These are phyloP conservation scores for Adelges cooleyi DNA, from an alignment of 1,140 invertebrate species.

Conservation along the genomic window DNA sequence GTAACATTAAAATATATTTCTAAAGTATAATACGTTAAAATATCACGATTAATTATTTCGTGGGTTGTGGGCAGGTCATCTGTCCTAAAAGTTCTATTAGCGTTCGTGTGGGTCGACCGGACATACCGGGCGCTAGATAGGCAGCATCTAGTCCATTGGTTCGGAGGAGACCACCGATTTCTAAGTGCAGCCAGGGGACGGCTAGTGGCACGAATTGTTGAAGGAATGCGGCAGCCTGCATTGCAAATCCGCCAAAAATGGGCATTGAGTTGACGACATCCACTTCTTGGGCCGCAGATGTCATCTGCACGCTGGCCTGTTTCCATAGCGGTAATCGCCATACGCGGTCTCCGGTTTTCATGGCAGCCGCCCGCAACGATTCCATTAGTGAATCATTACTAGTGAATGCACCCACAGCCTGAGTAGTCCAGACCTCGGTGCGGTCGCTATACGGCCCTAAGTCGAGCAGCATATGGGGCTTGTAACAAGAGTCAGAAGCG, in stretches of 20 bases:
- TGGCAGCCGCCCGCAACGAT: slow-evolving; percentile 42
- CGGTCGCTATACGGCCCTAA: slow-evolving; percentile 50
- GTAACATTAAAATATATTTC: no score
- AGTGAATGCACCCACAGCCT: slow-evolving; percentile 46
- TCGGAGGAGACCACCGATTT: slow-evolving; percentile 47
- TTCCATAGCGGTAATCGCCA: slow-evolving; percentile 53
- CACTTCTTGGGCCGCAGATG: slow-evolving; percentile 38
- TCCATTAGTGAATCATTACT: slow-evolving; percentile 45
- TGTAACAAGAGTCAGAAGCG: slow-evolving; percentile 39
- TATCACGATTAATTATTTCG: no score
- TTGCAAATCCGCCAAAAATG: slow-evolving; percentile 39
- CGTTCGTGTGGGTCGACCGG: slow-evolving; percentile 68
- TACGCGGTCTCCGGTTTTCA: slow-evolving; percentile 49
- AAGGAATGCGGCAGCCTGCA: slow-evolving; percentile 47
- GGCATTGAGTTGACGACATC: slow-evolving; percentile 16
- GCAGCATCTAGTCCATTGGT: slow-evolving; percentile 42
- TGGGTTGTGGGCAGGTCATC: slow-evolving; percentile 33
- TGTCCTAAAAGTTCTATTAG: slow-evolving; percentile 57
- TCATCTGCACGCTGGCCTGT: slow-evolving; percentile 43
- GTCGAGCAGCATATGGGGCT: slow-evolving; percentile 48
- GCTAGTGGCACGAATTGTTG: slow-evolving; percentile 45
- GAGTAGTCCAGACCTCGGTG: slow-evolving; percentile 28
- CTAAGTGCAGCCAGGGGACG: slow-evolving; percentile 46
- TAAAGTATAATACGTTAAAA: no score
- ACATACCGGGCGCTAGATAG: slow-evolving; percentile 60